Percentiles rank a stretch among this genome's conserved stretches.
Evolutionary conservation across 2,888 invertebrate genomes (phyloP).

Genomic region (Microchrysa polita): DNA sequence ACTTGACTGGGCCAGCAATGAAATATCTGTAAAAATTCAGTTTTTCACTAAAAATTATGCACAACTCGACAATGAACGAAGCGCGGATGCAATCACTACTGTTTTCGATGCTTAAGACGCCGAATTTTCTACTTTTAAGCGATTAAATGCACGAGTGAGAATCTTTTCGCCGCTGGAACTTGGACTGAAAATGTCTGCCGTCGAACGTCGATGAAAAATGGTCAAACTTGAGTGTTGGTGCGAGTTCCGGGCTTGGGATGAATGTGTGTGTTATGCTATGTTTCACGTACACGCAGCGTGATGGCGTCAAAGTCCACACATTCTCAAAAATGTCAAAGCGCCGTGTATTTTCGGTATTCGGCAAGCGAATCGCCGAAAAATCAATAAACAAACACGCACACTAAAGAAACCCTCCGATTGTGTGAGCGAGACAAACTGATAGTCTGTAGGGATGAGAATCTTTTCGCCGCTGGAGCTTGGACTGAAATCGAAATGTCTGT

Average conservation of each 20-base stretch:
- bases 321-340: background rate
- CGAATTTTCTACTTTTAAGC: conserved; percentile 21
- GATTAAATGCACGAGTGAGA: conserved; percentile 14
- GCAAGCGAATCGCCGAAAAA: conserved; percentile 26
- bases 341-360: background rate
- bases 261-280: background rate
- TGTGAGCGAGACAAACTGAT: no score
- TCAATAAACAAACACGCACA: conserved; percentile 38
- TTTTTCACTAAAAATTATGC: background rate
- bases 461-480: conserved; percentile 36
- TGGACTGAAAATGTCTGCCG: conserved; percentile 43
- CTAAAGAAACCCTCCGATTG: no score
- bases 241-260: conserved; percentile 11
- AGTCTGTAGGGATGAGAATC: background rate
- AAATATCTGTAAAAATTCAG: conserved; percentile 13
- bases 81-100: background rate
- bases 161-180: conserved; percentile 32
- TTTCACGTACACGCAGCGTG: background rate
- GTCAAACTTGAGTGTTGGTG: background rate
- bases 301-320: background rate
- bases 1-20: background rate
- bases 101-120: background rate
- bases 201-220: background rate
- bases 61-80: background rate
- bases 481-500: conserved; percentile 43